phyloP scores from a whole-genome alignment of 1,140 invertebrate species.

The Hyles euphorbiae region DNA sequence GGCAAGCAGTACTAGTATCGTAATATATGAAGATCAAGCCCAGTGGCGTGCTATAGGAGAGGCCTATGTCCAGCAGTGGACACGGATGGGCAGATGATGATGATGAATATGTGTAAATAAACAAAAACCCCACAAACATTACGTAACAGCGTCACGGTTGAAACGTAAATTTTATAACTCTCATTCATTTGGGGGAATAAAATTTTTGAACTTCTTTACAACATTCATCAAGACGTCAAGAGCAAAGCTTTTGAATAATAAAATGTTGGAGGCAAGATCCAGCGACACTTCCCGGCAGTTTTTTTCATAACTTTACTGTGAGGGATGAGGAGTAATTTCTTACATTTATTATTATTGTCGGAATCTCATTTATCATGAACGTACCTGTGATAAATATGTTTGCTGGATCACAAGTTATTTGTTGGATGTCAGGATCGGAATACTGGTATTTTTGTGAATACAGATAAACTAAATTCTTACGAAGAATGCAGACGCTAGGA shows the following conservation, averaged over 20 bases:
- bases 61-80: too few species aligned
- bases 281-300: constrained; percentile 10
- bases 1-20: too few species aligned
- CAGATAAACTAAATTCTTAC: too few species aligned
- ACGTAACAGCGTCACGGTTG: constrained; percentile 18
- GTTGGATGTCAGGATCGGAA: too few species aligned
- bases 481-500: too few species aligned
- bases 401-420: not conserved
- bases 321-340: constrained; percentile 18
- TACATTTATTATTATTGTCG: constrained; percentile 29
- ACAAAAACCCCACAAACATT: not conserved
- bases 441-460: too few species aligned
- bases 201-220: constrained; percentile 61
- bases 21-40: too few species aligned
- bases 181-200: constrained; percentile 61
- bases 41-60: too few species aligned
- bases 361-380: constrained; percentile 18
- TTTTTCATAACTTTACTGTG: constrained; percentile 25
- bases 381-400: constrained; percentile 19
- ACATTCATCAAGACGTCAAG: constrained; percentile 66
- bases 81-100: too few species aligned
- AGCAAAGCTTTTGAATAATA: constrained; percentile 68
- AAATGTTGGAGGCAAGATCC: constrained; percentile 37
- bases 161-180: constrained; percentile 65
- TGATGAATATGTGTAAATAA: not conserved